These are phyloP conservation scores for Alligator mississippiensis DNA, from an alignment of 2,113 vertebrate genomes.

Conservation along the genomic window DNA sequence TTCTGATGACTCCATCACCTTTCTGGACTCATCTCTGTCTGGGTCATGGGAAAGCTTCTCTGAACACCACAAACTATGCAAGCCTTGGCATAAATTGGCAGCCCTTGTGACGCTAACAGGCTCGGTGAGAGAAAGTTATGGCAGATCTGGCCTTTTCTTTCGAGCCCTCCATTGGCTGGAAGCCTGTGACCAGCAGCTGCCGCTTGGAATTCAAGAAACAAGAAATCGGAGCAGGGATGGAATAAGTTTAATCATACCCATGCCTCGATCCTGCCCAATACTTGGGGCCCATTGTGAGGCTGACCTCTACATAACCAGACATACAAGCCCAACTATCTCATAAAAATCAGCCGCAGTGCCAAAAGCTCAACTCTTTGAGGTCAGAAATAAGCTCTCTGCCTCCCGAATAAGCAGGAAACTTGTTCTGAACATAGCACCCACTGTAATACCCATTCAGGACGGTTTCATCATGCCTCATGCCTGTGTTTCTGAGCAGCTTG, in stretches of 20 bases:
- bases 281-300: not conserved
- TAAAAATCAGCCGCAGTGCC: not conserved
- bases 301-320: not conserved
- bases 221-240: not conserved
- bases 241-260: not conserved
- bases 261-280: not conserved
- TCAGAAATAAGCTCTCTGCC: not conserved
- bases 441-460: not conserved
- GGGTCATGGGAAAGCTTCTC: not conserved
- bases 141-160: not conserved
- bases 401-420: not conserved
- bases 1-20: not conserved
- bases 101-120: too few species aligned
- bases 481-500: not conserved
- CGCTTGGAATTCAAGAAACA: not conserved
- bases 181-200: not conserved
- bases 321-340: accelerated
- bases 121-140: not conserved
- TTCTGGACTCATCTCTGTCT: not conserved
- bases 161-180: not conserved
- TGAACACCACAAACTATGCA: not conserved
- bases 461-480: not conserved
- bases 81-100: not conserved
- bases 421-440: not conserved
- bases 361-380: not conserved